Conservation (phyloP, 92 coral and sea anemone genomes). For the Palythoa grandis region DNA sequence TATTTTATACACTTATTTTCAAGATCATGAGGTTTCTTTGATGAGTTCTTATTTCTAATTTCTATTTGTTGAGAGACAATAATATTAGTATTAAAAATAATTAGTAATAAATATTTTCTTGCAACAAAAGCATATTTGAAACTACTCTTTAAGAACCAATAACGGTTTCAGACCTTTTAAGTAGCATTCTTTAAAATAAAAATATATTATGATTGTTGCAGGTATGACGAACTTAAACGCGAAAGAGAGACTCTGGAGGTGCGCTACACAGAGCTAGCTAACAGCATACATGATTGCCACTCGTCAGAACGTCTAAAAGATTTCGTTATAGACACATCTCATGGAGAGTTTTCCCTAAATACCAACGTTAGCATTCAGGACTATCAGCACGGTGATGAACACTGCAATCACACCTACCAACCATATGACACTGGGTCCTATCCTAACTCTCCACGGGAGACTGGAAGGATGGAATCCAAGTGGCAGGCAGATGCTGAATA, state of each 20-base stretch:
- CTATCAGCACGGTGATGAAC: constrained; percentile 20
- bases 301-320: constrained; percentile 31
- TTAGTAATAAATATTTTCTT: too few relatives aligned
- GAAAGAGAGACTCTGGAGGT: constrained; percentile 39
- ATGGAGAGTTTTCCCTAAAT: constrained; percentile 32
- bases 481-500: constrained; percentile 72
- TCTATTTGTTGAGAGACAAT: too few relatives aligned
- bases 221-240: constrained; percentile 67
- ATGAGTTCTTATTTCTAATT: too few relatives aligned
- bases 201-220: neutral
- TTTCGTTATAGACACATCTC: constrained; percentile 40
- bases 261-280: constrained; percentile 36
- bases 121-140: too few relatives aligned
- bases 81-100: too few relatives aligned
- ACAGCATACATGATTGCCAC: constrained; percentile 36
- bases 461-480: constrained; percentile 31
- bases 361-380: constrained; percentile 29
- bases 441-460: constrained; percentile 28
- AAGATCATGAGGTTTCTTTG: too few relatives aligned
- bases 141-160: too few relatives aligned
- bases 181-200: too few relatives aligned
- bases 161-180: too few relatives aligned
- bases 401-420: constrained; percentile 10
- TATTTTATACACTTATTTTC: too few relatives aligned
- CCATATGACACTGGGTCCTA: constrained; percentile 28